phyloP scores from a whole-genome alignment of 2,888 invertebrate genomes.

The Amiota minor region DNA sequence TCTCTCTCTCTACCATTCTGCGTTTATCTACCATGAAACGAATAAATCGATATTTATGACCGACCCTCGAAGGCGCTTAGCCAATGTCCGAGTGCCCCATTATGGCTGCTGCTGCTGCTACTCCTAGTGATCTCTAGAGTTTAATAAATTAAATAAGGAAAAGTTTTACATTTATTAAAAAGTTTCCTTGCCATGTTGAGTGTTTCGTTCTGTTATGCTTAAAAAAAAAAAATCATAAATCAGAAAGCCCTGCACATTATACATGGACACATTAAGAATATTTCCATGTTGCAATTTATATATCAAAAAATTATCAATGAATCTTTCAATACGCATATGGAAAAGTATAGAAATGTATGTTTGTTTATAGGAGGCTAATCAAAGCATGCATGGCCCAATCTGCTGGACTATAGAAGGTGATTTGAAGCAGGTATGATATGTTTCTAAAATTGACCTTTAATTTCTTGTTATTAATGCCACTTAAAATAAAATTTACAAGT shows the following conservation, averaged over 20 bases:
- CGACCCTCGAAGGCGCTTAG: slow-evolving; percentile 42
- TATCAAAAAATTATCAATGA: not conserved
- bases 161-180: slow-evolving; percentile 58
- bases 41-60: slow-evolving; percentile 67
- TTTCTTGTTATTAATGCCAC: slow-evolving; percentile 13
- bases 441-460: slow-evolving; percentile 15
- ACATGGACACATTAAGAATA: too few species aligned
- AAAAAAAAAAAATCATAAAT: slow-evolving; percentile 8
- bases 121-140: slow-evolving; percentile 52
- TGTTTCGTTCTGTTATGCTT: not conserved
- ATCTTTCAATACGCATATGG: not conserved
- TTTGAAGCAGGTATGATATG: too few species aligned
- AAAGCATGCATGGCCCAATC: too few species aligned
- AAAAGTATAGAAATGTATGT: not conserved
- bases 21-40: slow-evolving; percentile 36
- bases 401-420: too few species aligned
- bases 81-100: not conserved
- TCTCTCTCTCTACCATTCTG: slow-evolving; percentile 32
- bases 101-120: too few species aligned
- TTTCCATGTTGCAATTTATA: too few species aligned
- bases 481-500: not conserved
- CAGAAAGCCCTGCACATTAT: not conserved
- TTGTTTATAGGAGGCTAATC: not conserved
- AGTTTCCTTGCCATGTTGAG: slow-evolving; percentile 44
- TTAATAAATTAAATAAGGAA: slow-evolving; percentile 61